phyloP scores from a whole-genome alignment of 2,797 vertebrate genomes.

The Enteromius radiatus region DNA sequence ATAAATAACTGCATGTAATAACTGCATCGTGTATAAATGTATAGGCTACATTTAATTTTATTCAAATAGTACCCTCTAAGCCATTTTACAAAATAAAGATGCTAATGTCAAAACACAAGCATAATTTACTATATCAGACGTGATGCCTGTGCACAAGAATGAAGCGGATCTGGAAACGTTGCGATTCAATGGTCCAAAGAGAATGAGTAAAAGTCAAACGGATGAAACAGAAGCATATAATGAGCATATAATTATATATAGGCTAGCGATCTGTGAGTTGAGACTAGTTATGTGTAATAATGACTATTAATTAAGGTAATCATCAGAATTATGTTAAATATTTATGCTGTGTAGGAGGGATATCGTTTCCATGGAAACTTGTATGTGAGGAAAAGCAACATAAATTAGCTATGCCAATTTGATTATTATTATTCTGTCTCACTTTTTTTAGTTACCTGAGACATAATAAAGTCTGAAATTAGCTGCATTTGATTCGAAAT shows the following conservation, averaged over 20 bases:
- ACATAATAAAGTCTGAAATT: background rate
- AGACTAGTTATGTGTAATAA: background rate
- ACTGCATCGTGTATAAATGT: too few species aligned
- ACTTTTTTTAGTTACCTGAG: background rate
- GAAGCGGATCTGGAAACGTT: background rate
- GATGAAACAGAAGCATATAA: background rate
- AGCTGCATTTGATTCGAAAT: background rate
- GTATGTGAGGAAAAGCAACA: background rate
- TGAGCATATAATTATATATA: background rate
- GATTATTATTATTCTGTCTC: background rate
- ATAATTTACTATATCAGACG: background rate
- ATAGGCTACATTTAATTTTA: background rate
- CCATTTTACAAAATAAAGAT: background rate
- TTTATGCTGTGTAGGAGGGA: background rate
- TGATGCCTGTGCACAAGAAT: background rate
- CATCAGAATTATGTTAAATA: slow-evolving; percentile 2
- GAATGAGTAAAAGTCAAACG: background rate
- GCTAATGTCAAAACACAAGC: background rate
- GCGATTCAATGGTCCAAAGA: background rate
- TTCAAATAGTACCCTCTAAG: background rate
- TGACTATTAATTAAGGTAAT: slow-evolving; percentile 8
- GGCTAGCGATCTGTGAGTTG: background rate
- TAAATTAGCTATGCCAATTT: background rate
- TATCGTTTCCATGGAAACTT: slow-evolving; percentile 20
- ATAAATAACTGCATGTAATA: background rate